Conservation (phyloP, 2,113 vertebrate genomes). For the Oreotrochilus melanogaster region DNA sequence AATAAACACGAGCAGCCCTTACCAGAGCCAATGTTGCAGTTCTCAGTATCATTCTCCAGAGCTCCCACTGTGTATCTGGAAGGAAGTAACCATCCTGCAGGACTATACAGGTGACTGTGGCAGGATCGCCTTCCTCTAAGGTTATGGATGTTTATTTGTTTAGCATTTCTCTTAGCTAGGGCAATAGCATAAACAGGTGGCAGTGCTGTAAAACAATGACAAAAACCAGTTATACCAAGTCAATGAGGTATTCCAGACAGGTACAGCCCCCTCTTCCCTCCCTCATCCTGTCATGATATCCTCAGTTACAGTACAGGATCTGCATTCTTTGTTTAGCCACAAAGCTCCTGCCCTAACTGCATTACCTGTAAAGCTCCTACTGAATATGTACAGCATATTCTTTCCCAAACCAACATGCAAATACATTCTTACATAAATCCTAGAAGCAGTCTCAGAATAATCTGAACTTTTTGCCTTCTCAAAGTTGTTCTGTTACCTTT, state of each 20-base stretch:
- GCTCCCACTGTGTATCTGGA: conserved; percentile 74
- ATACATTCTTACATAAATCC: background rate
- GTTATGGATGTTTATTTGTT: conserved; percentile 78
- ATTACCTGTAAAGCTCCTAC: background rate
- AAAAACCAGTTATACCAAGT: background rate
- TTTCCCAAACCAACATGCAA: background rate
- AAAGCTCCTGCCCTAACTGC: background rate
- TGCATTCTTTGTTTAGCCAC: background rate
- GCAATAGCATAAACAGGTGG: conserved; percentile 81
- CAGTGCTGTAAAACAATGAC: conserved; percentile 72
- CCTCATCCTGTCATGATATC: background rate
- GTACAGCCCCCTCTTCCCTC: background rate
- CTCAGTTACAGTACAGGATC: background rate
- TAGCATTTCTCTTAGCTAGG: conserved; percentile 80
- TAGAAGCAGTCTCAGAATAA: background rate
- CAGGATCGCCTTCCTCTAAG: conserved; percentile 86
- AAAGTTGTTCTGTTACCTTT: conserved; percentile 36
- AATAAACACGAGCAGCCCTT: background rate
- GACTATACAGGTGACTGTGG: conserved; percentile 86
- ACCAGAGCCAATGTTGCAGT: conserved; percentile 85
- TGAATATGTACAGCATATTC: background rate
- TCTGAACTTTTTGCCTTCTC: background rate
- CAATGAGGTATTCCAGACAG: background rate
- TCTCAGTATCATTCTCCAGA: conserved; percentile 68
- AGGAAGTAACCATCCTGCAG: conserved; percentile 88